Conservation (phyloP, 2,113 vertebrate genomes). For the Paramisgurnus dabryanus region DNA sequence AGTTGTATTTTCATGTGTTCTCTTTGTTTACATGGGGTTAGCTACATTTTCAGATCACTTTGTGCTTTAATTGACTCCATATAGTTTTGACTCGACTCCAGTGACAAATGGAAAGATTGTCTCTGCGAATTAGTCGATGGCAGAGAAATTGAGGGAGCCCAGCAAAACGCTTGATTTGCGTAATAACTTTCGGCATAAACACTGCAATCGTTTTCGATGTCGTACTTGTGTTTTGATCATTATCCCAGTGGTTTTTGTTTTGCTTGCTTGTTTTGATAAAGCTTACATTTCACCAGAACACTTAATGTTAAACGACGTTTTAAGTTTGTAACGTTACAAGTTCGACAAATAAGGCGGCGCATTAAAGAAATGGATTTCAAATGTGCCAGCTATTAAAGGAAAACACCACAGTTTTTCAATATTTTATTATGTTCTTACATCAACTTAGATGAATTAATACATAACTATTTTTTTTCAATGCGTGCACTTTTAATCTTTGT, state of each 20-base stretch:
- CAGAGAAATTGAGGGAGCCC: slow-evolving; percentile 38
- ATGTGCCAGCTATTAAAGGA: neutral
- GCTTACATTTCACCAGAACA: neutral
- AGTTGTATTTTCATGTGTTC: slow-evolving; percentile 45
- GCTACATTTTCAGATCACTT: slow-evolving; percentile 50
- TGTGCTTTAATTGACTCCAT: slow-evolving; percentile 56
- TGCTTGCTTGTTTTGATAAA: neutral
- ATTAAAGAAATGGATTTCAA: neutral
- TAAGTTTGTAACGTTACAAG: neutral
- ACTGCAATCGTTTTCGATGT: slow-evolving; percentile 15
- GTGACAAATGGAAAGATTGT: slow-evolving; percentile 32
- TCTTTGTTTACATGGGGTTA: slow-evolving; percentile 50
- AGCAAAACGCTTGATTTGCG: slow-evolving; percentile 27
- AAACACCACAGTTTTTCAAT: no score
- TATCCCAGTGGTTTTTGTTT: slow-evolving; percentile 8
- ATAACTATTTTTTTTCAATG: no score
- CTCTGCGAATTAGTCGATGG: slow-evolving; percentile 45
- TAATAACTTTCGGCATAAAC: slow-evolving; percentile 1
- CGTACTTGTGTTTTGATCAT: slow-evolving; percentile 15
- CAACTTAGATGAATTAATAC: no score
- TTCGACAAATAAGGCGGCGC: neutral
- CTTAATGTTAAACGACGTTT: slow-evolving; percentile 10
- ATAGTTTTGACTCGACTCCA: slow-evolving; percentile 45
- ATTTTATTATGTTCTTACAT: no score
- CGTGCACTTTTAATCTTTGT: no score